Base-by-base conservation (phyloP, 2,797 vertebrate species). In the Novumbra hubbsi region DNA sequence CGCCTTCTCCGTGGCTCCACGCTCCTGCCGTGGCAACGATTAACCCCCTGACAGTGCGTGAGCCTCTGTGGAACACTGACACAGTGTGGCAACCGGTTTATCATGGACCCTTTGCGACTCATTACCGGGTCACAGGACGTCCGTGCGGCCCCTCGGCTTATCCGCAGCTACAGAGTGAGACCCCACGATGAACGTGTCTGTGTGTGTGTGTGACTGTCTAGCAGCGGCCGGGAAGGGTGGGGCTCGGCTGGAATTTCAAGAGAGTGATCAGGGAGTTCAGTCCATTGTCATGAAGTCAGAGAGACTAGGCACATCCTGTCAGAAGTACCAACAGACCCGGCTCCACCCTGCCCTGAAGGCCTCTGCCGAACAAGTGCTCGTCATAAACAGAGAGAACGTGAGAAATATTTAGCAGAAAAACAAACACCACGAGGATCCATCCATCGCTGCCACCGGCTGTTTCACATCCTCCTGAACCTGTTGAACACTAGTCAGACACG, bases 101-200 rank as follows among this genome's bases (percentile, higher is more conserved):
- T 55, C 65, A 69, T 52, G 55, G 63, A 34, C 28, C 69, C 80
- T 81, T 74, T 80, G 78, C 68, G 76, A 69, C 38, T 72, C 68
- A 82, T 84, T 83, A 82, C 30, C 67, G 68, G 34, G 69, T 83
- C 83, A 82, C 76, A 78, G 63, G 82, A 84, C 77, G 49, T 65
- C 64, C 68, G 52, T 34, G 52, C 17, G 8, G 34, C 60, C 60
- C n/a, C 17, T 57, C 75, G 62, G 24, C 70, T 41, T 27, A 4
- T 38, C 19, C 28, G 2, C 73, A 65, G 75, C 78, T 63, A 66
- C 41, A 55, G 52, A 55, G 72, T 48, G 30, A 48, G 45, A 15
- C 24, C 24, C 68, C 63, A 60, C 14, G 21, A 57, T 19, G 17
- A 55, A n/a, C 5, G 32, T 34, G 32, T 38, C 19, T 19, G 21